Base-by-base conservation (phyloP, 2,797 vertebrate genomes). In the Borostomias antarcticus region DNA sequence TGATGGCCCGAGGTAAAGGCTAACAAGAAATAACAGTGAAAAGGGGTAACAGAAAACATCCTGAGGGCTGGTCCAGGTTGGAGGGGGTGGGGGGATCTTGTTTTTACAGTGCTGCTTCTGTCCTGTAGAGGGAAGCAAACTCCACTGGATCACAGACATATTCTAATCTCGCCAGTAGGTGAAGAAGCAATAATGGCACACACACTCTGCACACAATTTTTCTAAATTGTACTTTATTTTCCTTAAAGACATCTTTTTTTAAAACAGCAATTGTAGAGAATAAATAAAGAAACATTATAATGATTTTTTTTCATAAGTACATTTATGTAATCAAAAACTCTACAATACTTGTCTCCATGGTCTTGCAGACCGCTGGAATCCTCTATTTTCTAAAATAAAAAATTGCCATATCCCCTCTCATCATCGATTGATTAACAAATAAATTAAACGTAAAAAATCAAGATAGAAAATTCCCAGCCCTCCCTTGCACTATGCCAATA, bases 181-280 rank as follows among this genome's bases (percentile, higher is more conserved):
- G 7, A 37, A 11, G 1, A 37, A 5, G 35, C 35, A 37, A 37
- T n/a, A 37, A 7, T 37, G 21, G 6, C 9, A 35, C 13, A 37
- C 33, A 23, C 58, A 40, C 58, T 50, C 65, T 76, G 35, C 17
- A 66, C 53, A 51, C 53, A 48, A 29, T 47, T 56, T 70, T 89
- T 90, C 89, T 91, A 92, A 93, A 93, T 82, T 88, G 88, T 91
- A 92, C 85, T 92, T 91, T 91, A 91, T 91, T 91, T 92, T 90
- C 84, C 89, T 89, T 88, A 89, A 91, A 91, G 90, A 91, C 89
- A 91, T 90, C 90, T 90, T 81, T n/a, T 91, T 92, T 91, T 89
- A 90, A 93, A 93, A 93, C 91, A 92, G 90, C 85, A 52, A 88
- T 81, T 88, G 88, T 88, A 91, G 87, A 91, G 90, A 93, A 92